These are phyloP conservation scores for Microchirus variegatus DNA, from an alignment of 2,797 vertebrate species.

Conservation along the genomic window DNA sequence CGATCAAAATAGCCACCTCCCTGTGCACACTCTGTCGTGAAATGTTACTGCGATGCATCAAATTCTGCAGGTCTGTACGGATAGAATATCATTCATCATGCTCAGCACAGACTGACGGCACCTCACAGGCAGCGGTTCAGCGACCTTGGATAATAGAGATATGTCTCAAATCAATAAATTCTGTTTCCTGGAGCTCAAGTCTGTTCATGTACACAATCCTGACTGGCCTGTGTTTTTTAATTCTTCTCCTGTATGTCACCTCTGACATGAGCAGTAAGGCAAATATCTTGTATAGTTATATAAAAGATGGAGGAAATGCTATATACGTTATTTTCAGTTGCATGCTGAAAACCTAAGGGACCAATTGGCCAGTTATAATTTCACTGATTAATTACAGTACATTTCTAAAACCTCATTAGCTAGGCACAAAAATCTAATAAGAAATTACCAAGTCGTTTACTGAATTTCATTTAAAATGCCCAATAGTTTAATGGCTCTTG, in stretches of 20 bases:
- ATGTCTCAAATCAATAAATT: slow-evolving; percentile 52
- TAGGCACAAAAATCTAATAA: background rate
- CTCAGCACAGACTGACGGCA: slow-evolving; percentile 31
- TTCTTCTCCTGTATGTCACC: slow-evolving; percentile 7
- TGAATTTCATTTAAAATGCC: slow-evolving; percentile 10
- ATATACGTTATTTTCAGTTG: background rate
- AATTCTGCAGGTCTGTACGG: background rate
- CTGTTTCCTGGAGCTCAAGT: slow-evolving; percentile 37
- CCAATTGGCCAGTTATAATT: background rate
- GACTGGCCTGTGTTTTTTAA: background rate
- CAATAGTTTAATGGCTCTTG: background rate
- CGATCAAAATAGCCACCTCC: slow-evolving; percentile 4
- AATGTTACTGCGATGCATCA: slow-evolving; percentile 5
- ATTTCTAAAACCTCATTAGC: slow-evolving; percentile 8
- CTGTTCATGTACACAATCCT: slow-evolving; percentile 9
- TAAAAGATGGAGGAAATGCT: background rate
- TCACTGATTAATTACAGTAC: background rate
- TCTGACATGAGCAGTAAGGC: slow-evolving; percentile 14
- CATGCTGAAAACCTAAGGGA: background rate
- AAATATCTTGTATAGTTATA: slow-evolving; percentile 1
- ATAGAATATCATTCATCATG: slow-evolving; percentile 21
- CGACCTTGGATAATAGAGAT: slow-evolving; percentile 49
- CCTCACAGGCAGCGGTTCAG: slow-evolving; percentile 24
- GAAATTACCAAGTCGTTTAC: background rate
- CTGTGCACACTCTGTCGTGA: slow-evolving; percentile 6